These are phyloP conservation scores for Clarias pachynema DNA, from an alignment of 2,797 vertebrate genomes.

Conservation along the genomic window DNA sequence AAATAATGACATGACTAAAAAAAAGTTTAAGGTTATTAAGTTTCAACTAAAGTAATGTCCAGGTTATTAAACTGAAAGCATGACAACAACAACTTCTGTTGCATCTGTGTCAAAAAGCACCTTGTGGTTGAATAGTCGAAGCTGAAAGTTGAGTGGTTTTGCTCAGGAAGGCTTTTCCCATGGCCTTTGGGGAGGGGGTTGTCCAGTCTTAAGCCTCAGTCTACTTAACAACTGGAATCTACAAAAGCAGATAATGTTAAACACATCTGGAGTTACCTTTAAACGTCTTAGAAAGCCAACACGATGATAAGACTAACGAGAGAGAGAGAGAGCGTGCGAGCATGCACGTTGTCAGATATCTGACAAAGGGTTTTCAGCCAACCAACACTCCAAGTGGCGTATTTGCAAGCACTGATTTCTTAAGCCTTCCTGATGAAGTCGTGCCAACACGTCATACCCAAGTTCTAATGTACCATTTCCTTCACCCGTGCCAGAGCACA, in stretches of 20 bases:
- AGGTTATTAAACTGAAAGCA: not conserved
- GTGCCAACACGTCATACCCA: not conserved
- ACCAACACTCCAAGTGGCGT: not conserved
- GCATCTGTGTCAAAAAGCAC: not conserved
- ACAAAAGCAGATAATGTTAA: not conserved
- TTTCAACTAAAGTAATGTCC: not conserved
- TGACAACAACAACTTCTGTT: not conserved
- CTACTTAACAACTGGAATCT: not conserved
- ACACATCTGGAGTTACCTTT: not conserved
- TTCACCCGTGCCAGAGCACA: not conserved
- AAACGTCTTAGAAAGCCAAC: not conserved
- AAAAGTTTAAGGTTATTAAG: not conserved
- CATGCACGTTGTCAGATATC: not conserved
- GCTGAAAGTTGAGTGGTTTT: not conserved
- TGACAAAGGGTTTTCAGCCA: not conserved
- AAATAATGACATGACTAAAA: not conserved
- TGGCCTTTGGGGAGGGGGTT: not conserved
- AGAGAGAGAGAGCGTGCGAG: not conserved
- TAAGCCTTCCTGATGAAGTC: not conserved
- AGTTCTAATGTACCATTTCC: not conserved
- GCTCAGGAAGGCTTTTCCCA: not conserved
- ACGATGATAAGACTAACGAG: too few species aligned
- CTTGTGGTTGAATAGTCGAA: not conserved
- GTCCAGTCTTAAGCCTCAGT: not conserved
- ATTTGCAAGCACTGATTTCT: not conserved